Conservation (phyloP, 2,113 vertebrate genomes). For the Carlito syrichta region DNA sequence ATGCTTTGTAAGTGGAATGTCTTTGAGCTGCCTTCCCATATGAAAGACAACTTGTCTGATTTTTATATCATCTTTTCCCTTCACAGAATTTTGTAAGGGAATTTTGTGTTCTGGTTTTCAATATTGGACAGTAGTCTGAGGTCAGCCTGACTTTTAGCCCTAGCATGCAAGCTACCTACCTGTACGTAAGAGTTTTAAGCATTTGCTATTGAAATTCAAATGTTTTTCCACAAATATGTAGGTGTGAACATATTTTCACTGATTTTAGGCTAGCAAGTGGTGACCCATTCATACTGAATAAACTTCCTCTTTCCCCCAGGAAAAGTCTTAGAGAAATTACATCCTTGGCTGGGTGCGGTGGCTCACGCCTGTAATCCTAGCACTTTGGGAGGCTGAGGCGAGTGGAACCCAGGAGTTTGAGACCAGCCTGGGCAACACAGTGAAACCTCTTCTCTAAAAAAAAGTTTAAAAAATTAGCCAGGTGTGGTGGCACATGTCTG, state of each 20-base stretch:
- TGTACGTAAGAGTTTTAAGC: not conserved
- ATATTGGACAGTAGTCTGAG: not conserved
- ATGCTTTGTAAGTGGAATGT: accelerated
- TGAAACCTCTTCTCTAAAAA: too few species aligned
- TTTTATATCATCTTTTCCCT: not conserved
- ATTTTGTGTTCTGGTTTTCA: not conserved
- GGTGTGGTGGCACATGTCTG: too few species aligned
- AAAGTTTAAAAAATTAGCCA: too few species aligned
- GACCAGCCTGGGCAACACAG: too few species aligned
- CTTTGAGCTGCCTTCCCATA: not conserved
- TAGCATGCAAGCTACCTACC: not conserved
- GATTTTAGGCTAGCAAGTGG: not conserved
- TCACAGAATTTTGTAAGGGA: not conserved
- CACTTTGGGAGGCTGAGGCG: too few species aligned
- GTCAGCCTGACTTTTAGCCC: not conserved
- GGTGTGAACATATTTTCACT: not conserved
- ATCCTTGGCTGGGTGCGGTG: too few species aligned
- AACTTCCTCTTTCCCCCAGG: not conserved
- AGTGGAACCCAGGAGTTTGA: too few species aligned
- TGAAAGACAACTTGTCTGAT: not conserved
- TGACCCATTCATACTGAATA: not conserved
- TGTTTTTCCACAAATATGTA: not conserved
- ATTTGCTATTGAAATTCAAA: not conserved
- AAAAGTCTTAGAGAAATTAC: too few species aligned
- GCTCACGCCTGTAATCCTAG: too few species aligned